These are phyloP conservation scores for Xenopus tropicalis DNA, from an alignment of 2,113 vertebrate genomes.

Conservation along the genomic window UCB_Xtro_10.0 CM004447.2:135026001-135026500, in stretches of 20 bases:
- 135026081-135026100: no score
- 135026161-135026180: conserved; percentile 99
- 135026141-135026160: conserved; percentile 22
- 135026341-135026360: conserved; percentile 43
- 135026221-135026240: conserved; percentile 99
- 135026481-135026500: no score
- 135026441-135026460: no score
- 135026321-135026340: conserved; percentile 88
- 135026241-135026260: conserved; percentile 95
- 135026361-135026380: no score
- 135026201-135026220: conserved; percentile 90
- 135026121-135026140: conserved; percentile 5
- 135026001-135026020: no score
- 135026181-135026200: conserved; percentile 85
- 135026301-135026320: conserved; percentile 95
- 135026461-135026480: no score
- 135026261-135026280: conserved; percentile 98
- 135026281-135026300: conserved; percentile 97
- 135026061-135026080: no score
- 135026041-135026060: no score
- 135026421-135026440: no score
- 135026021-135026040: no score
- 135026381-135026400: no score
- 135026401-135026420: no score
- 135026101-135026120: not conserved